phyloP scores from a whole-genome alignment of 2,797 vertebrate species.

The Pseudochaenichthys georgianus region DNA sequence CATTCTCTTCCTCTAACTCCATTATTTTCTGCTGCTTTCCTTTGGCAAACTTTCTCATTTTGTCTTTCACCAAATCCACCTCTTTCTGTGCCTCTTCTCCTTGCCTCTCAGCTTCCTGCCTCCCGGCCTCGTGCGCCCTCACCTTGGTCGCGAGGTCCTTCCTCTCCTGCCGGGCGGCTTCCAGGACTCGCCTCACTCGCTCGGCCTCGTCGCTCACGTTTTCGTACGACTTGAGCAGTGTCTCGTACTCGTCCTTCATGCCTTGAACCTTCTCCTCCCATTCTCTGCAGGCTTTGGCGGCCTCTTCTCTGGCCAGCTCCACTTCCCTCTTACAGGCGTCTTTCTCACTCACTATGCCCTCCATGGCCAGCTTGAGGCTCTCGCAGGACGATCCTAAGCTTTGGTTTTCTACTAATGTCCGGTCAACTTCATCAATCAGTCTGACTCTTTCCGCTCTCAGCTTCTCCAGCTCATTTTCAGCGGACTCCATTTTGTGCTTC shows the following conservation, averaged over 20 bases:
- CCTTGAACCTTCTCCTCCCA: slow-evolving; percentile 89
- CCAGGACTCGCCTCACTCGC: slow-evolving; percentile 90
- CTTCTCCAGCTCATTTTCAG: slow-evolving; percentile 80
- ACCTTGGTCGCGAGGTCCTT: slow-evolving; percentile 88
- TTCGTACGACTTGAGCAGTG: slow-evolving; percentile 95
- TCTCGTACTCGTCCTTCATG: slow-evolving; percentile 96
- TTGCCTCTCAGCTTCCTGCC: slow-evolving; percentile 86
- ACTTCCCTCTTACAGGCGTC: slow-evolving; percentile 84
- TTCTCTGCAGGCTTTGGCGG: slow-evolving; percentile 77
- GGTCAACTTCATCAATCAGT: slow-evolving; percentile 90
- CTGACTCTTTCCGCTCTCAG: slow-evolving; percentile 86
- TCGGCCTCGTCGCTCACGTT: slow-evolving; percentile 95
- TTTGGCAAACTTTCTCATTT: slow-evolving; percentile 98
- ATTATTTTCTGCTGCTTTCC: slow-evolving; percentile 97
- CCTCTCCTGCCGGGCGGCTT: slow-evolving; percentile 92
- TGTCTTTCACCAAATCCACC: slow-evolving; percentile 92
- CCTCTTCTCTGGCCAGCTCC: slow-evolving; percentile 82
- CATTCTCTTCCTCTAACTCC: slow-evolving; percentile 97
- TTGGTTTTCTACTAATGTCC: slow-evolving; percentile 89
- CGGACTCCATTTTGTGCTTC: slow-evolving; percentile 72
- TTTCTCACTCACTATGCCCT: slow-evolving; percentile 88
- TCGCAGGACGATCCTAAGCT: slow-evolving; percentile 90
- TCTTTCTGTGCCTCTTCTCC: slow-evolving; percentile 89
- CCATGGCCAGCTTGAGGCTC: slow-evolving; percentile 91
- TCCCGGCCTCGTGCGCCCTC: slow-evolving; percentile 84